Evolutionary conservation across 1,140 invertebrate species (phyloP).

Genomic region (Tribolium madens): DNA sequence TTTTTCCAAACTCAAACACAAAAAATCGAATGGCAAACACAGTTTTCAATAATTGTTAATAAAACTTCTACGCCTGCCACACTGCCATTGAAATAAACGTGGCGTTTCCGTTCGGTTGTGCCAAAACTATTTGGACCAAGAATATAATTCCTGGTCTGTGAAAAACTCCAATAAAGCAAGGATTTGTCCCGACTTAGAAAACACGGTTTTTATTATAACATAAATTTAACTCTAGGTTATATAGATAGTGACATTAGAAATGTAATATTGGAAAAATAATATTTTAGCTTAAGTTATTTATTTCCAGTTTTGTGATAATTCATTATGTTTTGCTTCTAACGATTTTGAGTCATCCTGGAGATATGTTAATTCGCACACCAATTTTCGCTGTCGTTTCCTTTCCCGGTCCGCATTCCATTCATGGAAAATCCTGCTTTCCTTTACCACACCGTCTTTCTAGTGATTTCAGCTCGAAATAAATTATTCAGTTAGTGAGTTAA

Average conservation of each 20-base stretch:
- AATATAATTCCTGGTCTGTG: neutral
- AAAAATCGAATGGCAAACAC: too few species aligned
- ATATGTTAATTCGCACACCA: slow-evolving; percentile 12
- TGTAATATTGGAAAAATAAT: too few species aligned
- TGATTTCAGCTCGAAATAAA: slow-evolving; percentile 22
- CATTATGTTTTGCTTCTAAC: neutral
- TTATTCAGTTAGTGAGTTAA: slow-evolving; percentile 25
- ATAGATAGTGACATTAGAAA: too few species aligned
- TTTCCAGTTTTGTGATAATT: neutral
- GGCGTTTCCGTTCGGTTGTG: neutral
- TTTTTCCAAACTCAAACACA: neutral
- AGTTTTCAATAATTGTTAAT: neutral
- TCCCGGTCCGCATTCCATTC: slow-evolving; percentile 17
- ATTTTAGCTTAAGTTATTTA: too few species aligned
- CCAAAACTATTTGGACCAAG: neutral
- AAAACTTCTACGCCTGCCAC: neutral
- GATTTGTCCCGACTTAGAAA: neutral
- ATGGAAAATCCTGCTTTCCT: neutral
- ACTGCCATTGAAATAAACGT: too few species aligned
- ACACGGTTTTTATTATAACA: neutral
- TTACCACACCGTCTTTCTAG: neutral
- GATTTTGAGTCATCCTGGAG: neutral
- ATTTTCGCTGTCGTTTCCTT: slow-evolving; percentile 25
- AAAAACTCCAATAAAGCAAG: neutral
- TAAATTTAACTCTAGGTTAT: neutral